phyloP scores from a whole-genome alignment of 2,113 vertebrate species.

The Motacilla tschutschensis region DNA sequence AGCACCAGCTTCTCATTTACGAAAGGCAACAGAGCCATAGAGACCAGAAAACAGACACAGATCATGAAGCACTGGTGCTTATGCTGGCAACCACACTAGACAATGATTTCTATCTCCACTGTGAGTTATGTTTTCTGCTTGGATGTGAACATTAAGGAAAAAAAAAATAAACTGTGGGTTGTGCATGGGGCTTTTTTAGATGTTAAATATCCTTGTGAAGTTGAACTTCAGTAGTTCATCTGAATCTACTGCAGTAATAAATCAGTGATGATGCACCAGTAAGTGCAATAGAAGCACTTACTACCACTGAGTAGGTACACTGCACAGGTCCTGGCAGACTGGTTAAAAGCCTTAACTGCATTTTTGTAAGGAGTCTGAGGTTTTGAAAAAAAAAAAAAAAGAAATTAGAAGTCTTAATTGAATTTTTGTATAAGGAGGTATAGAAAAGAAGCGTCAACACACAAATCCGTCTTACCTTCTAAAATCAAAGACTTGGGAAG shows the following conservation, averaged over 20 bases:
- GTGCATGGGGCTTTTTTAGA: background rate
- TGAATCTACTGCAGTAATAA: background rate
- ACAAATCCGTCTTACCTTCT: background rate
- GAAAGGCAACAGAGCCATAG: conserved; percentile 6
- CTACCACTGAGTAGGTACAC: background rate
- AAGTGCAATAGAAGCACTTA: background rate
- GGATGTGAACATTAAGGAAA: background rate
- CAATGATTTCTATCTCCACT: background rate
- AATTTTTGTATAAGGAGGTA: background rate
- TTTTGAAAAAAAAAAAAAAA: background rate
- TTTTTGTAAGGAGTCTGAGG: background rate
- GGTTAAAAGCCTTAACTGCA: background rate
- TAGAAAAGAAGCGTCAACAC: background rate
- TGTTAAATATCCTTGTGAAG: background rate
- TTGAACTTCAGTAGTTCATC: background rate
- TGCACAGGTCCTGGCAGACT: background rate
- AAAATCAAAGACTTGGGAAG: background rate
- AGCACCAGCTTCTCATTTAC: background rate
- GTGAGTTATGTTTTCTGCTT: background rate
- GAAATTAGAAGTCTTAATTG: background rate
- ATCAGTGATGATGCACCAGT: background rate
- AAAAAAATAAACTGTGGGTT: background rate
- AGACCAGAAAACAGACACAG: conserved; percentile 18
- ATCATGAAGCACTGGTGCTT: background rate
- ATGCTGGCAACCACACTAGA: background rate